Percentiles rank a stretch among this genome's conserved stretches.
Conservation (phyloP, 2,797 vertebrate genomes). For the Chanos chanos region DNA sequence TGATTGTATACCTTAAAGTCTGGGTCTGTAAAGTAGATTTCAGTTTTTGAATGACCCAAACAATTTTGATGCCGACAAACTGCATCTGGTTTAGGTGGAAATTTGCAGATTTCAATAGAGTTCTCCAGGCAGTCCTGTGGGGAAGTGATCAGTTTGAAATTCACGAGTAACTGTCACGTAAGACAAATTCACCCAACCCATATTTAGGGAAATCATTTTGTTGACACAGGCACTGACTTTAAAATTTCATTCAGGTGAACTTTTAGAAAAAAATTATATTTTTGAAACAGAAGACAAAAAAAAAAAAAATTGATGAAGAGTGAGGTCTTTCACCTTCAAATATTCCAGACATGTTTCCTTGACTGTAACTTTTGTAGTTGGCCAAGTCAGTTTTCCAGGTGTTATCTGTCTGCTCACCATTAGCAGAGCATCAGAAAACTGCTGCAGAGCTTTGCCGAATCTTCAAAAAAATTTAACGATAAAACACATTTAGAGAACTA, state of each 20-base stretch:
- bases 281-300: neutral
- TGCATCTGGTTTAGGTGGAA: conserved; percentile 84
- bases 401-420: conserved; percentile 78
- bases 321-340: conserved; percentile 58
- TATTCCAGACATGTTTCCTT: conserved; percentile 74
- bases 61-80: conserved; percentile 81
- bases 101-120: conserved; percentile 80
- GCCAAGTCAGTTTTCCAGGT: conserved; percentile 89
- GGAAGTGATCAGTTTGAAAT: neutral
- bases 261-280: no score
- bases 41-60: conserved; percentile 68
- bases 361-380: conserved; percentile 79
- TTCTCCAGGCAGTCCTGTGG: conserved; percentile 71
- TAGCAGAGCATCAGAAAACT: conserved; percentile 79
- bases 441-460: conserved; percentile 76
- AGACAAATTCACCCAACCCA: no score
- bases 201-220: no score
- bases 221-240: no score
- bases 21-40: conserved; percentile 91
- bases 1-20: conserved; percentile 84
- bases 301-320: neutral
- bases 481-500: neutral
- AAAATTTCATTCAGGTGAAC: no score
- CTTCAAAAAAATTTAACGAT: conserved; percentile 56
- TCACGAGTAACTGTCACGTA: no score